Evolutionary conservation across 1,140 invertebrate species (phyloP), one percentile per base, ranked within the genome.

Genomic region (Trichonephila clavipes): DNA sequence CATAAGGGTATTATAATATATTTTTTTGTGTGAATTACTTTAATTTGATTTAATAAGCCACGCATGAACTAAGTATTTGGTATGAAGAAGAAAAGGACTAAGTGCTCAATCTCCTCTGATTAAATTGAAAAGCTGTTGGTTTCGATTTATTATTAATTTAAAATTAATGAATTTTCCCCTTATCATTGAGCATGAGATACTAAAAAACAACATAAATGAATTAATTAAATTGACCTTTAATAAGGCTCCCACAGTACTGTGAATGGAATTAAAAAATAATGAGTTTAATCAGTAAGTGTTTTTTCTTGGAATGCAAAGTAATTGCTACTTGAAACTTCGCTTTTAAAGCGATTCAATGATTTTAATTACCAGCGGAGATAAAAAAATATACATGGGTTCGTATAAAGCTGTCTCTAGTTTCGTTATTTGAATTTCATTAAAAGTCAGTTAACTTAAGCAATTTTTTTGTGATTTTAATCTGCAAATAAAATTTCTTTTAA

Each of bases 161-260:
- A 77, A 77, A 69, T 77, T 77, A 77, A 77, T 77, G 72, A 34
- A 77, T 77, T 77, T 77, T 16, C 34, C 18, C 28, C 18, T 64
- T 64, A 64, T 77, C 72, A 77, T 40, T 77, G 34, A 40, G 18
- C 18, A 28, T 1, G 72, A 40, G 28, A 40, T 28, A 40, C 72
- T 40, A 77, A 77, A 77, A 77, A 77, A 77, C 34, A 34, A 77
- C 28, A 24, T 77, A 77, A 77, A 34, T 77, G 72, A 19, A 77
- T 77, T 77, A 77, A 77, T 77, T 77, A 77, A 77, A 77, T 77
- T 77, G 72, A 34, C 72, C 16, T 28, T 77, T 34, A 77, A 77
- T 40, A 77, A 77, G 28, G 24, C 40, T 40, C 72, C 72, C 72
- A 40, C 34, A 77, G 34, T 77, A 77, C 16, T 34, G 72, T 77